Base-by-base conservation (phyloP, 37 sponge, comb jelly and placozoan genomes). In the Halisarca cf. caerulea region DNA sequence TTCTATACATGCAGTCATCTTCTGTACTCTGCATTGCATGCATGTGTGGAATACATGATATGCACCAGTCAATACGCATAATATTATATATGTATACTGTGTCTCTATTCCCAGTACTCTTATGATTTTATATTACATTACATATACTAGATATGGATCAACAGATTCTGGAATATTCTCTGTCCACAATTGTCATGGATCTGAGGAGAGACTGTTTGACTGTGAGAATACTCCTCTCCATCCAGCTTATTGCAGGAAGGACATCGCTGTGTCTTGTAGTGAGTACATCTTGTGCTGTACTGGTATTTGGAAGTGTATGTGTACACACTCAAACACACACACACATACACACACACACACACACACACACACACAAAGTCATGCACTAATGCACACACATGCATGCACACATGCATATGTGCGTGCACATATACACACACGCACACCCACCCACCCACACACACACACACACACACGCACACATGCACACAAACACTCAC, bases 291-390 rank as follows among this genome's bases (percentile, higher is more conserved):
- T 55, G 17, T 55, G 11, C 57, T 55, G 17, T 17, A 55, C 57
- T 55, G 57, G 57, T 11, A n/a, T 35, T 36, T 55, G 1, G 1
- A 11, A 3, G 33, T 15, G 7, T 15, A 69, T 36, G 33, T 34
- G 37, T 4, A 79, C 30, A 25, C 3, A 47, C 53, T n/a, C 51
- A 78, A 18, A 14, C 78, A 69, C 71, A 28, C 7, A 69, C 3
- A 15, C 2, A 11, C 71, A 11, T 28, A 15, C 37, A 69, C 2
- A 69, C 71, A 69, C 37, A 28, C 7, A 64, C 66, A 64, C 80
- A 80, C 58, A 80, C 58, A 80, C 58, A 80, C 84, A 83, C 32
- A 80, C 32, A 80, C 80, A 80, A 55, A 80, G 5, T 54, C 28
- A 47, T 37, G 53, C 80, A n/a, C n/a, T n/a, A n/a, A n/a, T n/a